Conservation (phyloP, 2,113 vertebrate genomes). For the Clarias gariepinus region DNA sequence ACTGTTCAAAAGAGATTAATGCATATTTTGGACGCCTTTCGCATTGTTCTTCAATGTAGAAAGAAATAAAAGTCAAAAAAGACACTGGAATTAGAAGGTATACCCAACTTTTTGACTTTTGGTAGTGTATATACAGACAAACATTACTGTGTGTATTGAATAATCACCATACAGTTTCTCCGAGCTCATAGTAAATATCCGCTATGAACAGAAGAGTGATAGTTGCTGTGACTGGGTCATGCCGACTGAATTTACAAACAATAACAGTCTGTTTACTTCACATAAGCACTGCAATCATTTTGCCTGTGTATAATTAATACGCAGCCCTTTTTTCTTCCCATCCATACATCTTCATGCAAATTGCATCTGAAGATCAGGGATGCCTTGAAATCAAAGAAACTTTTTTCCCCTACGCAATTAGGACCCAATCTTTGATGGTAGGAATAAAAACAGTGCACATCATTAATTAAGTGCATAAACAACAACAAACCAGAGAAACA, state of each 20-base stretch:
- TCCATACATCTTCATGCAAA: conserved; percentile 30
- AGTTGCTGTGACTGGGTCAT: not conserved
- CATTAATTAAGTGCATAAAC: conserved; percentile 68
- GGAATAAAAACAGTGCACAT: conserved; percentile 65
- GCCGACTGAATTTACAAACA: not conserved
- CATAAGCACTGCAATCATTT: not conserved
- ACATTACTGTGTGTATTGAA: not conserved
- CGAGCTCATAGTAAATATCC: conserved; percentile 28
- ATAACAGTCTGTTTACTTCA: conserved; percentile 26
- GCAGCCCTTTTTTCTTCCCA: conserved; percentile 22
- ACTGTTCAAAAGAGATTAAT: too few species aligned
- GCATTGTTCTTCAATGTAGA: too few species aligned
- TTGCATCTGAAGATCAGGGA: conserved; percentile 44
- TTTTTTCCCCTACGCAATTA: conserved; percentile 51
- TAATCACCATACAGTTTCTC: not conserved
- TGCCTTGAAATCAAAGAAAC: conserved; percentile 43
- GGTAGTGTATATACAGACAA: not conserved
- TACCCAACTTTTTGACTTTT: too few species aligned
- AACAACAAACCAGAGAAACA: conserved; percentile 59
- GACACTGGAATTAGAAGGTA: too few species aligned
- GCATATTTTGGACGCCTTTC: too few species aligned
- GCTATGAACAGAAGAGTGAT: not conserved
- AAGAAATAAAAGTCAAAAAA: too few species aligned
- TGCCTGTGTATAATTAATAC: conserved; percentile 33
- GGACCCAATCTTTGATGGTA: conserved; percentile 59